A percentile compares a stretch with the other conserved stretches of the same genome.
phyloP scores from a whole-genome alignment of 53 echinoderm and acorn worm species.

The Zoroaster sp. region DNA sequence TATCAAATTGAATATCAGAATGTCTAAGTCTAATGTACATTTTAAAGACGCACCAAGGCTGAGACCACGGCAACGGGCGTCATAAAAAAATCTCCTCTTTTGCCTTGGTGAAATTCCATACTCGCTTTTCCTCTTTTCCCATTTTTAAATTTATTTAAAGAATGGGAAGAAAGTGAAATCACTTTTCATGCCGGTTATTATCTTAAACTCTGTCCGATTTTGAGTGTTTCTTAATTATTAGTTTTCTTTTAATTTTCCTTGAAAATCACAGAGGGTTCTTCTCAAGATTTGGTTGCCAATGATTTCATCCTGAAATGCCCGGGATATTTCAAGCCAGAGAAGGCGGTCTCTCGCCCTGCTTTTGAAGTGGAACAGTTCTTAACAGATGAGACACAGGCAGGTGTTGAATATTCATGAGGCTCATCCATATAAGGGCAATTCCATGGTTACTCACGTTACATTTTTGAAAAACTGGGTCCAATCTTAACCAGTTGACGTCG shows the following conservation, averaged over 20 bases:
- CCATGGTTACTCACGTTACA: no score
- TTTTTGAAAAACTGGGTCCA: no score
- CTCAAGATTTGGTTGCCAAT: not conserved
- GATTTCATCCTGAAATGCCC: slow-evolving; percentile 15
- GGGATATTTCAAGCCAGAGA: not conserved
- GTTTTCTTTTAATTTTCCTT: not conserved
- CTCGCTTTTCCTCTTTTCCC: not conserved
- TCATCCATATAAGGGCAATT: no score
- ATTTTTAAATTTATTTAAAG: not conserved
- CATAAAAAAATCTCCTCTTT: no score
- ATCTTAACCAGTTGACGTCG: no score
- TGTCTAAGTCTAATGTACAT: no score
- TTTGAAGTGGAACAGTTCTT: slow-evolving; percentile 42
- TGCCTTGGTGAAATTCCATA: no score
- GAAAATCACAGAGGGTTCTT: not conserved
- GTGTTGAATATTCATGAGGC: not conserved
- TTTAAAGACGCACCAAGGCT: no score
- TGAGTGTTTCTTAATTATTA: not conserved
- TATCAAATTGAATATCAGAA: no score
- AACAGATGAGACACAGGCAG: slow-evolving; percentile 18
- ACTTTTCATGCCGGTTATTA: not conserved
- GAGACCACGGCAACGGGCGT: no score
- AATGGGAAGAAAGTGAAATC: not conserved
- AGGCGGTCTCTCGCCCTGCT: not conserved
- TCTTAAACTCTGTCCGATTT: not conserved